A percentile compares a stretch with the other conserved stretches of the same genome.
Conservation (phyloP, 2,113 vertebrate genomes). For the Amblyornis subalaris region DNA sequence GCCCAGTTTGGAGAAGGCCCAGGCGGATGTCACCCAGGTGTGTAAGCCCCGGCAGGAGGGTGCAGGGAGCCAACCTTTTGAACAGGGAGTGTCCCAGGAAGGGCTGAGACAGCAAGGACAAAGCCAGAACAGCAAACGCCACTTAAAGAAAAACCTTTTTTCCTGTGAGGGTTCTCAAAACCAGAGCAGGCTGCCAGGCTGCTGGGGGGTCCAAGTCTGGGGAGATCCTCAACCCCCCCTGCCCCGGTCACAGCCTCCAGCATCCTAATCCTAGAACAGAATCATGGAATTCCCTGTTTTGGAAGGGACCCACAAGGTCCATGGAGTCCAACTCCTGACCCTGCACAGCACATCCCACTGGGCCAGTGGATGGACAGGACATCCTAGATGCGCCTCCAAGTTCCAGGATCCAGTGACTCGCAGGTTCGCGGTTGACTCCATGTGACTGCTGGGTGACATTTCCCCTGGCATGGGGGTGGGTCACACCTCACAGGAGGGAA, state of each 20-base stretch:
- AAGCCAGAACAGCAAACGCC: neutral
- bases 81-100: neutral
- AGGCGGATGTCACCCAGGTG: neutral
- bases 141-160: neutral
- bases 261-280: neutral
- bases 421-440: neutral
- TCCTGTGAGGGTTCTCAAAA: neutral
- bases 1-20: neutral
- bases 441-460: neutral
- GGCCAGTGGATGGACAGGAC: too few species aligned
- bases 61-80: neutral
- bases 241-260: neutral
- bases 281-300: neutral
- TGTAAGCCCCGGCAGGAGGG: neutral
- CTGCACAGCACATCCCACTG: neutral
- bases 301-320: neutral
- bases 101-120: fast-evolving
- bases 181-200: neutral
- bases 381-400: neutral
- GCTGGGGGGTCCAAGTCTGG: fast-evolving
- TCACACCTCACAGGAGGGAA: neutral
- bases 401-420: fast-evolving
- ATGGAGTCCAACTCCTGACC: neutral
- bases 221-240: neutral
- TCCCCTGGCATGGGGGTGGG: too few species aligned